Evolutionary conservation across 2,113 vertebrate genomes (phyloP), one percentile per base, ranked within the genome.

Genomic region (Sceloporus tristichus): DNA sequence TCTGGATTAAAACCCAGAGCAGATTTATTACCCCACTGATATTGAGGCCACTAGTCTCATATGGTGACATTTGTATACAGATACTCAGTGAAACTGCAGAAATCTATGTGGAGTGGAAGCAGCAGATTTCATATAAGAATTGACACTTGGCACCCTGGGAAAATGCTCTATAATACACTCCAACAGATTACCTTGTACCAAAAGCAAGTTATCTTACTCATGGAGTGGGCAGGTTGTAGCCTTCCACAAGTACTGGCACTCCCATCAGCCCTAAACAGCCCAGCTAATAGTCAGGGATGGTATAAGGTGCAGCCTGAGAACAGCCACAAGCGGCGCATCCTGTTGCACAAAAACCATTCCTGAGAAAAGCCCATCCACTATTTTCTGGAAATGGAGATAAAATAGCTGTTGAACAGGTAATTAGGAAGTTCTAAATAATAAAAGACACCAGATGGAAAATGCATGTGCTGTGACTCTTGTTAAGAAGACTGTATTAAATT

Each of bases 351-450:
- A 79, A 79, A 27, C 53, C 77, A 18, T 54, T 79, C 19, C 78
- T 79, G 9, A 29, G n/a, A 9, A 56, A 59, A 34, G 21, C 19
- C 19, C 23, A 23, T 59, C 78, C 5, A 79, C 29, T 2, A 19
- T 79, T 56, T 79, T 59, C 54, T 79, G 53, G 53, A 59, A 79
- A 21, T 79, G 53, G 53, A 79, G 54, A 79, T 79, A 59, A 79
- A 56, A 29, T 21, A 23, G 16, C 54, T 85, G 71, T 54, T 85
- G 54, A 75, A 75, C 71, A 85, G 11, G 25, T 85, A 74, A n/a
- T 84, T 73, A n/a, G 68, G 68, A 54, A 56, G 74, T 84, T 84
- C 83, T 75, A 84, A 84, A 25, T 21, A 73, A 84, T n/a, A 74
- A 84, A 62, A 56, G 68, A 74, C 6, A 56, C 34, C 54, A 85